These are phyloP conservation scores for Mylabris phalerata DNA, from an alignment of 1,140 invertebrate species.

Conservation along the genomic window DNA sequence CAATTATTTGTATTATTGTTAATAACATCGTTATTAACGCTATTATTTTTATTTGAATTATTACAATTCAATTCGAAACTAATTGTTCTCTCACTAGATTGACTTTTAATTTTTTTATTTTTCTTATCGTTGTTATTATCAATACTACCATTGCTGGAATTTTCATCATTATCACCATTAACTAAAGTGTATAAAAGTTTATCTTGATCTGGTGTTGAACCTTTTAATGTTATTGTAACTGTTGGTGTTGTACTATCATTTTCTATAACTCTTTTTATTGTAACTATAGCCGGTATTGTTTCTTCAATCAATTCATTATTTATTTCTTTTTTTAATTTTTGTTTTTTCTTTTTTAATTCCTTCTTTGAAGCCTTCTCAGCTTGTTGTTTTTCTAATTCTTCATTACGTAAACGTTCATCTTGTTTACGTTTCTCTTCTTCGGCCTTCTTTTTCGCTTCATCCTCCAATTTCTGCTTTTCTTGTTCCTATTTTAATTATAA, in stretches of 20 bases:
- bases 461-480: slow-evolving; percentile 26
- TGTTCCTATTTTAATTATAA: slow-evolving; percentile 24
- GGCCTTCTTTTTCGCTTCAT: slow-evolving; percentile 24
- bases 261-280: slow-evolving; percentile 62
- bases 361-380: slow-evolving; percentile 8
- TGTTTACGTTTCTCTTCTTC: slow-evolving; percentile 25
- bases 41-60: neutral
- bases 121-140: slow-evolving; percentile 21
- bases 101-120: slow-evolving; percentile 26
- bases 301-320: slow-evolving; percentile 33
- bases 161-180: slow-evolving; percentile 46
- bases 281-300: slow-evolving; percentile 55
- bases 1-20: slow-evolving; percentile 18
- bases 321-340: slow-evolving; percentile 14
- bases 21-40: neutral
- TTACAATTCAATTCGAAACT: too few species aligned
- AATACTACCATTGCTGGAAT: neutral
- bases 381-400: slow-evolving; percentile 8
- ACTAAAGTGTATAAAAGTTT: slow-evolving; percentile 65
- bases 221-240: slow-evolving; percentile 68
- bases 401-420: slow-evolving; percentile 14
- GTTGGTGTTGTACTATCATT: slow-evolving; percentile 58
- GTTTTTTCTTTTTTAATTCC: slow-evolving; percentile 18
- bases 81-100: neutral
- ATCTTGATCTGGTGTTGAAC: slow-evolving; percentile 65